Conservation (phyloP, 2,888 invertebrate genomes). For the Habroteleia sp. region DNA sequence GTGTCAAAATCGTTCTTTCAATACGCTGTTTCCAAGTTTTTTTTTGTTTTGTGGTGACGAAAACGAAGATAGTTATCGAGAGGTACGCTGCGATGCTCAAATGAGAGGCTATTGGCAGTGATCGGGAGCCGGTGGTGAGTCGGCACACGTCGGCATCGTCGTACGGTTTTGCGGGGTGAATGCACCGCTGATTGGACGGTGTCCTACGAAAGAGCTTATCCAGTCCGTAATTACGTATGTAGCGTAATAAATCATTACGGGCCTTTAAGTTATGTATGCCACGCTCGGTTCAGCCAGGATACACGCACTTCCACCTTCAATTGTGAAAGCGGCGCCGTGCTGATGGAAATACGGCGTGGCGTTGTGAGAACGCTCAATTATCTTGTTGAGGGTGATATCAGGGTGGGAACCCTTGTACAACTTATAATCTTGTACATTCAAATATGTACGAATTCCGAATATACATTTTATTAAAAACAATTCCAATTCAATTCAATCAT, state of each 20-base stretch:
- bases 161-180: slow-evolving; percentile 52
- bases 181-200: slow-evolving; percentile 45
- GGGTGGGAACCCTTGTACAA: slow-evolving; percentile 7
- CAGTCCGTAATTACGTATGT: slow-evolving; percentile 47
- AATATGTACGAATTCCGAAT: too few species aligned
- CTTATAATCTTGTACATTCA: too few species aligned
- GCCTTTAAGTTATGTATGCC: slow-evolving; percentile 54
- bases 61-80: slow-evolving; percentile 17
- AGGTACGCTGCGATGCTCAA: slow-evolving; percentile 9
- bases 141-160: neutral
- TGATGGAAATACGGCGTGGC: slow-evolving; percentile 35
- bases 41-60: slow-evolving; percentile 9
- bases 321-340: slow-evolving; percentile 49
- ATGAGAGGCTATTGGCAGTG: slow-evolving; percentile 15
- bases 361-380: slow-evolving; percentile 20
- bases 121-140: slow-evolving; percentile 34
- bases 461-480: too few species aligned
- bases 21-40: too few species aligned
- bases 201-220: slow-evolving; percentile 40
- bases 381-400: slow-evolving; percentile 5
- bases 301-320: slow-evolving; percentile 42
- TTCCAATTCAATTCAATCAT: too few species aligned
- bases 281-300: slow-evolving; percentile 42
- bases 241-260: slow-evolving; percentile 56
- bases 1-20: too few species aligned